These are phyloP conservation scores for Zaprionus vittiger DNA, from an alignment of 1,140 invertebrate genomes.

Conservation along the genomic window DNA sequence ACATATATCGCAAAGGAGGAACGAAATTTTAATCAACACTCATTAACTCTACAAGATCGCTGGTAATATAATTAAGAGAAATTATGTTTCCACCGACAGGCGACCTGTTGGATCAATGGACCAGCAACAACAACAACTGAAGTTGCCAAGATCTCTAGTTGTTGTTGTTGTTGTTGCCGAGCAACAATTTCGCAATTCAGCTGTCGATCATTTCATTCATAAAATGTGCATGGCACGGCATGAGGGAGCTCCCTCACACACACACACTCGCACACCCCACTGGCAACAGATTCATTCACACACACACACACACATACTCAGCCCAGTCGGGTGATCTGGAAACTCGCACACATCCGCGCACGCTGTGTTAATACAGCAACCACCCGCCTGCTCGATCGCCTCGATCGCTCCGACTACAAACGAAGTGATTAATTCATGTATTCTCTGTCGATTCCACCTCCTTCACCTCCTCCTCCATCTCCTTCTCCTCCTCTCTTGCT, in stretches of 20 bases:
- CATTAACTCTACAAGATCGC: constrained; percentile 77
- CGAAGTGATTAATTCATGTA: constrained; percentile 83
- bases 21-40: constrained; percentile 78
- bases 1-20: constrained; percentile 59
- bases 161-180: constrained; percentile 39
- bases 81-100: constrained; percentile 74
- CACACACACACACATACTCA: constrained; percentile 28
- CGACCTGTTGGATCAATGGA: constrained; percentile 77
- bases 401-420: constrained; percentile 68
- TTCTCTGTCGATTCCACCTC: constrained; percentile 9
- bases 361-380: constrained; percentile 56
- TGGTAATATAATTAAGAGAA: constrained; percentile 82
- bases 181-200: constrained; percentile 82
- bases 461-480: not conserved
- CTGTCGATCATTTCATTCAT: constrained; percentile 84
- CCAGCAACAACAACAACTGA: constrained; percentile 5
- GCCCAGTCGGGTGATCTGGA: constrained; percentile 61
- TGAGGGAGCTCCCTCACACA: constrained; percentile 16
- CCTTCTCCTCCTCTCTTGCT: not conserved
- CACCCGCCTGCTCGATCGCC: constrained; percentile 54
- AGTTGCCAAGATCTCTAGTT: constrained; percentile 45
- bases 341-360: constrained; percentile 76
- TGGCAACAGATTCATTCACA: constrained; percentile 46
- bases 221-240: constrained; percentile 65
- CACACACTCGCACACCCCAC: constrained; percentile 17